Percentiles rank a stretch among this genome's conserved stretches.
Conservation (phyloP, 2,113 vertebrate genomes). For the Ceratotherium simum region DNA sequence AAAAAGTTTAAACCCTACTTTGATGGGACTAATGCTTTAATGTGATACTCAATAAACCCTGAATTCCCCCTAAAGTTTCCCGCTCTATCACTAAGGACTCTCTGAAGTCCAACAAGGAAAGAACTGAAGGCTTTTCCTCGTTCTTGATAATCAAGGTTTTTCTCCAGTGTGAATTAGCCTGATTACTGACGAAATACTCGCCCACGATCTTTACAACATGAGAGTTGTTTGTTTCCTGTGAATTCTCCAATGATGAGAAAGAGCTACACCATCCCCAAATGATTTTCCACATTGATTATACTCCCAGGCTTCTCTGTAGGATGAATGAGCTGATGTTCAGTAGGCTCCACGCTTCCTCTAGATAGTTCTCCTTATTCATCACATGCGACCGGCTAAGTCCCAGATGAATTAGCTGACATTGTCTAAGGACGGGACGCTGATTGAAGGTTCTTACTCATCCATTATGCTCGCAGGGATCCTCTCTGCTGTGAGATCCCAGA, state of each 20-base stretch:
- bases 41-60: not conserved
- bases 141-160: not conserved
- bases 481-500: slow-evolving; percentile 14
- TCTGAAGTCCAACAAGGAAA: not conserved
- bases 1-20: not conserved
- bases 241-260: slow-evolving; percentile 7
- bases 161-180: slow-evolving; percentile 50
- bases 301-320: not conserved
- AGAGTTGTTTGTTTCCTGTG: not conserved
- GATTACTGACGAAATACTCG: slow-evolving; percentile 22
- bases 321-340: not conserved
- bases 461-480: not conserved
- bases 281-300: not conserved
- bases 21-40: not conserved
- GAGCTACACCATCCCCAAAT: not conserved
- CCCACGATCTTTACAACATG: not conserved
- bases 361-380: not conserved
- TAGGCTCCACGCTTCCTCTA: not conserved
- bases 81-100: not conserved
- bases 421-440: not conserved
- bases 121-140: not conserved
- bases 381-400: not conserved
- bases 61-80: not conserved
- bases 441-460: not conserved
- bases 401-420: not conserved